Conservation (phyloP, 2,113 vertebrate species). For the rabbit (Oryctolagus cuniculus) region mOryCun1.1 NC_091439.1:64233001-64233500, state of each 20-base stretch:
- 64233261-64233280: conserved; percentile 31
- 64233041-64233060: background rate
- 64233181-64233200: conserved; percentile 16
- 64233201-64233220: conserved; percentile 1
- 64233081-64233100: background rate
- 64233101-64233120: background rate
- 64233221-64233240: conserved; percentile 27
- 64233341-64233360: too few species aligned
- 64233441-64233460: too few species aligned
- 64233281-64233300: background rate
- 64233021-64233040: background rate
- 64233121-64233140: background rate
- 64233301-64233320: background rate
- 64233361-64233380: too few species aligned
- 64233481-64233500: too few species aligned
- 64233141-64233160: background rate
- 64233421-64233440: too few species aligned
- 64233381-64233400: too few species aligned
- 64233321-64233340: background rate
- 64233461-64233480: too few species aligned
- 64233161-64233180: background rate
- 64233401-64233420: too few species aligned
- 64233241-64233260: background rate
- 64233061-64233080: background rate
- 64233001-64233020: background rate